phyloP scores from a whole-genome alignment of 2,888 invertebrate species.

The Argynnis bischoffii region DNA sequence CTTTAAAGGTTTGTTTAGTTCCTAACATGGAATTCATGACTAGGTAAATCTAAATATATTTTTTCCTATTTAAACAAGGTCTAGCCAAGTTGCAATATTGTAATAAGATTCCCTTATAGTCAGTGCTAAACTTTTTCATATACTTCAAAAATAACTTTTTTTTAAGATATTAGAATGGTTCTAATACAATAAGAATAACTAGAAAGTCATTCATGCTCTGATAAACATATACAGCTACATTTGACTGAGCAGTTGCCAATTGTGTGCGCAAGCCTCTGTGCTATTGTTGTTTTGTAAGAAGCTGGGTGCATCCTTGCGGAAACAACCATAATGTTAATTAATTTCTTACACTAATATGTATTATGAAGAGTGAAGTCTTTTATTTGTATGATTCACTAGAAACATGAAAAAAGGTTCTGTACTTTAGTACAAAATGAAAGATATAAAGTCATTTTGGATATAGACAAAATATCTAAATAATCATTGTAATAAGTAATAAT shows the following conservation, averaged over 20 bases:
- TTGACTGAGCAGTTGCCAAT: conserved; percentile 68
- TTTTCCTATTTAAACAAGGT: not conserved
- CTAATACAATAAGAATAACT: conserved; percentile 54
- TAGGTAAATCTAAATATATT: not conserved
- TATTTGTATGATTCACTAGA: not conserved
- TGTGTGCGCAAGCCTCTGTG: conserved; percentile 68
- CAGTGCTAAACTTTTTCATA: conserved; percentile 9
- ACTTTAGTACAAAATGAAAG: too few species aligned
- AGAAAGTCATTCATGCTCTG: conserved; percentile 82
- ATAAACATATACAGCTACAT: conserved; percentile 71
- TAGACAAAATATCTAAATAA: too few species aligned
- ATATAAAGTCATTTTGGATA: too few species aligned
- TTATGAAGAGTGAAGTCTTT: not conserved
- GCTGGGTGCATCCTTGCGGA: conserved; percentile 62
- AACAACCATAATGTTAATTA: conserved; percentile 45
- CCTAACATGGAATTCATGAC: too few species aligned
- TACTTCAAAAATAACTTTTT: conserved; percentile 1
- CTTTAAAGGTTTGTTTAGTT: conserved; percentile 85
- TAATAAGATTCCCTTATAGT: conserved; percentile 13
- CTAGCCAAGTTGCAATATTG: not conserved
- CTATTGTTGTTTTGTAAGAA: conserved; percentile 77
- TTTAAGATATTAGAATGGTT: conserved; percentile 22
- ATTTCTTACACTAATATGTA: conserved; percentile 1
- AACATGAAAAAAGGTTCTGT: not conserved
- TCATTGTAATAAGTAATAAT: too few species aligned